Evolutionary conservation across 2,888 invertebrate genomes (phyloP).

Genomic region (Epiblema foenella): DNA sequence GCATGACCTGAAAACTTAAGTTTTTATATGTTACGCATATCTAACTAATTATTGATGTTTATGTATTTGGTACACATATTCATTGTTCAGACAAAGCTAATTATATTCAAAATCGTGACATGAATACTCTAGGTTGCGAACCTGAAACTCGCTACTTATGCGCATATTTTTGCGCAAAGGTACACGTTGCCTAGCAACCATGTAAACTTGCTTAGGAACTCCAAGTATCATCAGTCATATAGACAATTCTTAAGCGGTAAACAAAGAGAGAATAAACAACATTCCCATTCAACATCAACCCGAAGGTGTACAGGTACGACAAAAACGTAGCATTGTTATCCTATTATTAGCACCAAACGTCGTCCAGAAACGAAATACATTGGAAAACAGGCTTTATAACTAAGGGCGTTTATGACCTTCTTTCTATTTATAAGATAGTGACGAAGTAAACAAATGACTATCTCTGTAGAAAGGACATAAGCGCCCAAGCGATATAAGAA

Average conservation of each 20-base stretch:
- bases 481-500: slow-evolving; percentile 44
- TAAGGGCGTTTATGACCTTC: slow-evolving; percentile 15
- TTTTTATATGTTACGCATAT: neutral
- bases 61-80: slow-evolving; percentile 1
- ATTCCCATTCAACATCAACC: slow-evolving; percentile 3
- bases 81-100: neutral
- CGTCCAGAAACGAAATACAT: slow-evolving; percentile 48
- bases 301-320: neutral
- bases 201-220: neutral
- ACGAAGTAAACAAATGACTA: slow-evolving; percentile 7
- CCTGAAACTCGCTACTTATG: neutral
- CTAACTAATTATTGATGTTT: neutral
- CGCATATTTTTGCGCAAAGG: slow-evolving; percentile 1
- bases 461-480: slow-evolving; percentile 2
- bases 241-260: neutral
- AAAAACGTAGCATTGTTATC: slow-evolving; percentile 5
- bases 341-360: slow-evolving; percentile 60
- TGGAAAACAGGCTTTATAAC: neutral
- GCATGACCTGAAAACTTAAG: neutral
- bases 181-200: neutral
- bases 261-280: slow-evolving; percentile 18
- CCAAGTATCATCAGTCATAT: no score
- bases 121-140: neutral
- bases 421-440: neutral
- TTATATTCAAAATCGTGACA: slow-evolving; percentile 4